Percentiles rank a stretch among this genome's conserved stretches.
Conservation (phyloP, 2,113 vertebrate genomes). For the Scomber colias region DNA sequence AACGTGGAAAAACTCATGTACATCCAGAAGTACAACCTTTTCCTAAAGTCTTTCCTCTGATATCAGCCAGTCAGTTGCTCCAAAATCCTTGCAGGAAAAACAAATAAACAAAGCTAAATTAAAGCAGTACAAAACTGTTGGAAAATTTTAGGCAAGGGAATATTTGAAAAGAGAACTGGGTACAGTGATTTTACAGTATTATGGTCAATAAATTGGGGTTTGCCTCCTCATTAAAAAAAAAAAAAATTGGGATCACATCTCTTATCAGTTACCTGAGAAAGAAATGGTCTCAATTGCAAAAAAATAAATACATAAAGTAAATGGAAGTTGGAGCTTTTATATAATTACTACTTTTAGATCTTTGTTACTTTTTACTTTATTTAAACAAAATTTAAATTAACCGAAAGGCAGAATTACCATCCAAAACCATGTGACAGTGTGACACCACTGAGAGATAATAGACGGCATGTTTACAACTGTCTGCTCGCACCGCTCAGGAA, state of each 20-base stretch:
- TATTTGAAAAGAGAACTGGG: not conserved
- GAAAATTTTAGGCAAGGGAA: not conserved
- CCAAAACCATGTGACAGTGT: not conserved
- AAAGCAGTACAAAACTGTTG: not conserved
- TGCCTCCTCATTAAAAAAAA: not conserved
- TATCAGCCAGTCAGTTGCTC: not conserved
- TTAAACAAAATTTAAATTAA: not conserved
- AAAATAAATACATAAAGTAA: too few species aligned
- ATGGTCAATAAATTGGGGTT: not conserved
- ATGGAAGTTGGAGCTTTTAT: not conserved
- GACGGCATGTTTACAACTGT: slow-evolving; percentile 26
- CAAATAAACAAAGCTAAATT: not conserved
- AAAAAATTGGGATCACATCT: not conserved
- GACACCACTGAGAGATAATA: slow-evolving; percentile 17
- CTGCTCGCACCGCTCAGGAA: slow-evolving; percentile 53
- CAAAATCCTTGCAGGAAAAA: not conserved
- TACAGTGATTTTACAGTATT: not conserved
- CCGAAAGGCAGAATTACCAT: slow-evolving; percentile 21
- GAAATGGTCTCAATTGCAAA: not conserved
- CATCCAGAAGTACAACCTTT: not conserved
- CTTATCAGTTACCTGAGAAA: too few species aligned
- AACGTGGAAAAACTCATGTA: slow-evolving; percentile 3
- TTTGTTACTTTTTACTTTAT: too few species aligned
- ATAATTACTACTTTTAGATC: not conserved
- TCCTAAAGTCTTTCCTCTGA: not conserved